A percentile compares a stretch with the other conserved stretches of the same genome.
Evolutionary conservation across 2,888 invertebrate species (phyloP).

Genomic region (Sphaeridia pumilis): DNA sequence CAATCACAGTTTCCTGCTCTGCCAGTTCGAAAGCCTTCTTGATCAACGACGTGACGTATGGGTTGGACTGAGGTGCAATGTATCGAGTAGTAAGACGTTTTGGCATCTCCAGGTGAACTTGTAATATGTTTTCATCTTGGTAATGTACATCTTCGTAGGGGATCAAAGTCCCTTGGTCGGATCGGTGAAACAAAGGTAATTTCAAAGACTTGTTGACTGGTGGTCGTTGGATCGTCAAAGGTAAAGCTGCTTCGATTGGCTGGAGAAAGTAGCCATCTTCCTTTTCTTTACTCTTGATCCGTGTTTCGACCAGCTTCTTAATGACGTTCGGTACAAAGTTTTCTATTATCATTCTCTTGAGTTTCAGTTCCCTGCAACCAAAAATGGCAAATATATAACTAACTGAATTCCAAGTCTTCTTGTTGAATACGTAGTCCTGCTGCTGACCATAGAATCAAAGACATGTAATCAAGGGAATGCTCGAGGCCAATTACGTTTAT

Average conservation of each 20-base stretch:
- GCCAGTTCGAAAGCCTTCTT: constrained; percentile 31
- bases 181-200: constrained; percentile 27
- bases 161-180: constrained; percentile 23
- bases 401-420: no score
- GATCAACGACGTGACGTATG: constrained; percentile 29
- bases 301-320: constrained; percentile 27
- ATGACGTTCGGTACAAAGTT: constrained; percentile 68
- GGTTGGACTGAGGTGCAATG: constrained; percentile 28
- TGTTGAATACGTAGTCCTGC: no score
- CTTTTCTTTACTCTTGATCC: constrained; percentile 26
- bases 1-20: constrained; percentile 29
- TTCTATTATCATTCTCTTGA: constrained; percentile 76
- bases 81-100: constrained; percentile 25
- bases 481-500: no score
- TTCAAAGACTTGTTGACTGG: constrained; percentile 25
- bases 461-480: no score
- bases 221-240: constrained; percentile 26
- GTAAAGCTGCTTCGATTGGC: constrained; percentile 20
- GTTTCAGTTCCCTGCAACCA: constrained; percentile 60
- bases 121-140: constrained; percentile 32
- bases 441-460: no score
- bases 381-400: no score
- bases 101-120: constrained; percentile 29
- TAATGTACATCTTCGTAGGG: constrained; percentile 31
- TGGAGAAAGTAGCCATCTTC: constrained; percentile 28